Evolutionary conservation across 2,888 invertebrate species (phyloP).

Genomic region (Cheiracanthium punctorium): DNA sequence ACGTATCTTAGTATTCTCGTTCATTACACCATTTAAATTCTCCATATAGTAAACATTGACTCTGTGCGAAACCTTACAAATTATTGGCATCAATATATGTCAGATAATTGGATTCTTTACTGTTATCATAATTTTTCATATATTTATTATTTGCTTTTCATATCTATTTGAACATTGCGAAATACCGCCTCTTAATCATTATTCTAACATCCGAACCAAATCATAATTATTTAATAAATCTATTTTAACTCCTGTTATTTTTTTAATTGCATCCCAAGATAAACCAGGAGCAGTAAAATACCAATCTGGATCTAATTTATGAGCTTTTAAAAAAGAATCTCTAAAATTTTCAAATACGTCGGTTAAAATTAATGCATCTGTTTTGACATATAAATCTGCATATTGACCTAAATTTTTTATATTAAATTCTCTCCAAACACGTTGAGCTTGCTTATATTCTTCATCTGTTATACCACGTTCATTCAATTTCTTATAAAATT

Average conservation of each 20-base stretch:
- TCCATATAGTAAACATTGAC: slow-evolving; percentile 53
- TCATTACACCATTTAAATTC: slow-evolving; percentile 40
- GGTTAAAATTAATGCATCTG: not conserved
- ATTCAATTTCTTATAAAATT: slow-evolving; percentile 71
- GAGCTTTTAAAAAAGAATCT: slow-evolving; percentile 67
- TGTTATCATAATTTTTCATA: slow-evolving; percentile 42
- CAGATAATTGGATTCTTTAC: slow-evolving; percentile 24
- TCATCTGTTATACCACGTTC: slow-evolving; percentile 13
- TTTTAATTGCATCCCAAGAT: slow-evolving; percentile 74
- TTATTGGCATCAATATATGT: slow-evolving; percentile 70
- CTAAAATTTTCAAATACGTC: slow-evolving; percentile 1
- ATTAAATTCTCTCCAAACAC: slow-evolving; percentile 71
- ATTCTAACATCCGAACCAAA: slow-evolving; percentile 72
- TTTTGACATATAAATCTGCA: slow-evolving; percentile 4
- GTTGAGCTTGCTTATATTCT: slow-evolving; percentile 38
- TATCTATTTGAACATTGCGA: slow-evolving; percentile 40
- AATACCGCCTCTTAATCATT: slow-evolving; percentile 70
- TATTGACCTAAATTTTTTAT: slow-evolving; percentile 72
- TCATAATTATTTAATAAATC: slow-evolving; percentile 73
- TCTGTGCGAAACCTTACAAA: slow-evolving; percentile 68
- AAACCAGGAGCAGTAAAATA: slow-evolving; percentile 72
- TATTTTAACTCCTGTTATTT: slow-evolving; percentile 72
- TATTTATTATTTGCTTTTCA: slow-evolving; percentile 54
- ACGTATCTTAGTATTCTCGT: slow-evolving; percentile 23
- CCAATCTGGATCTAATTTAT: slow-evolving; percentile 69